Conservation (phyloP, 2,797 vertebrate genomes). For the Hephaestus fuliginosus region DNA sequence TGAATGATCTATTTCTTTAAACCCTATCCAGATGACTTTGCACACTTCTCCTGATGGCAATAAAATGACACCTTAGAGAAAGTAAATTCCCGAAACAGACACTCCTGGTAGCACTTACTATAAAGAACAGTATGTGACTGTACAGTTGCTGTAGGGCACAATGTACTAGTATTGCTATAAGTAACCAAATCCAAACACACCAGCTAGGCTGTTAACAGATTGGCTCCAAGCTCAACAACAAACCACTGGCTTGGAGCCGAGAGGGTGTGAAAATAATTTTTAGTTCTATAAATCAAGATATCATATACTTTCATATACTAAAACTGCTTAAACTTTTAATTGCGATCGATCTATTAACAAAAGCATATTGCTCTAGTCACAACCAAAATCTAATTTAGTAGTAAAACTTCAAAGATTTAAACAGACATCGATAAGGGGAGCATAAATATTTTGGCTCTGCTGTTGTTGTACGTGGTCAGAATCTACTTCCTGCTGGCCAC, state of each 20-base stretch:
- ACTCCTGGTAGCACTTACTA: background rate
- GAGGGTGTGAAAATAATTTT: slow-evolving; percentile 4
- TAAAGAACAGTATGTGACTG: background rate
- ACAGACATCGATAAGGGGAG: slow-evolving; percentile 28
- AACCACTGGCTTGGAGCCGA: slow-evolving; percentile 23
- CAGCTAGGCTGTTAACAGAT: background rate
- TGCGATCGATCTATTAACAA: slow-evolving; percentile 32
- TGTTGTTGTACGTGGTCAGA: slow-evolving; percentile 27
- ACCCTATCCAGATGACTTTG: background rate
- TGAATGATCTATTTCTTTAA: slow-evolving; percentile 1
- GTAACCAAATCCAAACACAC: background rate
- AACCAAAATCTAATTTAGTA: slow-evolving; percentile 36
- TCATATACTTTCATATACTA: slow-evolving; percentile 1
- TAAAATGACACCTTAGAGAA: background rate
- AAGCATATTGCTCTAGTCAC: slow-evolving; percentile 31
- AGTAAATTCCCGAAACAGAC: background rate
- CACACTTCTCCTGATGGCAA: background rate
- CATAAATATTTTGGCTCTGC: slow-evolving; percentile 38
- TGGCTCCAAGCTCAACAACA: slow-evolving; percentile 18
- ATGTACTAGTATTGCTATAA: background rate
- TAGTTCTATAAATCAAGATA: slow-evolving; percentile 39
- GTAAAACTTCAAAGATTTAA: slow-evolving; percentile 47
- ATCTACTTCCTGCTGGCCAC: slow-evolving; percentile 32
- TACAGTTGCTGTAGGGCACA: background rate
- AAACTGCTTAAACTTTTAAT: slow-evolving; percentile 34